phyloP scores from a whole-genome alignment of 2,888 invertebrate genomes.

The Chloroclystis v-ata region DNA sequence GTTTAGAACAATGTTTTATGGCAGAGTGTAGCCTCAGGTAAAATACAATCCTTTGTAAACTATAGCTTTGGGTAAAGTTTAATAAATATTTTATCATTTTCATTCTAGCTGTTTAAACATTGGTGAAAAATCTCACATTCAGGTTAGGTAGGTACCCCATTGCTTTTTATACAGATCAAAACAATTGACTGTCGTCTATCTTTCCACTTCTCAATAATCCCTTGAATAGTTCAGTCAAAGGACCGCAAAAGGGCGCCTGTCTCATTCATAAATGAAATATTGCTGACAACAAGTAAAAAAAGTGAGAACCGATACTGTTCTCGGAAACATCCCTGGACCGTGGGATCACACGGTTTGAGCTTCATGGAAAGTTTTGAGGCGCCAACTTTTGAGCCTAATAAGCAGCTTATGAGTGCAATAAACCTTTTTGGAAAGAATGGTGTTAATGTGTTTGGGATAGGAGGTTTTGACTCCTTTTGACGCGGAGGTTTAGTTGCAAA shows the following conservation, averaged over 20 bases:
- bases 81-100: no score
- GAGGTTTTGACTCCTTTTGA: no score
- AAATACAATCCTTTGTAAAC: no score
- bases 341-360: constrained; percentile 30
- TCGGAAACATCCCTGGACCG: constrained; percentile 41
- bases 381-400: constrained; percentile 18
- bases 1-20: no score
- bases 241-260: constrained; percentile 11
- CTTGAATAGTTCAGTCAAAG: background rate
- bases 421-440: constrained; percentile 7
- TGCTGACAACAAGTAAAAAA: constrained; percentile 19
- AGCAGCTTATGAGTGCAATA: constrained; percentile 6
- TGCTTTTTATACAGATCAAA: no score
- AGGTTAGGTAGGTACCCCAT: no score
- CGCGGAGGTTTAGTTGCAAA: no score
- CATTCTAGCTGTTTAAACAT: no score
- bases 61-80: no score
- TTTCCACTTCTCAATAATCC: background rate
- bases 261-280: constrained; percentile 29
- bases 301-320: constrained; percentile 34
- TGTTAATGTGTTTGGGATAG: background rate
- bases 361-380: constrained; percentile 18
- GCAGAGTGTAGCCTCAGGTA: no score
- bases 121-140: no score
- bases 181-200: no score